Percentiles rank a stretch among this genome's conserved stretches.
Conservation (phyloP, 2,113 vertebrate species). For the Pontoporia blainvillei region DNA sequence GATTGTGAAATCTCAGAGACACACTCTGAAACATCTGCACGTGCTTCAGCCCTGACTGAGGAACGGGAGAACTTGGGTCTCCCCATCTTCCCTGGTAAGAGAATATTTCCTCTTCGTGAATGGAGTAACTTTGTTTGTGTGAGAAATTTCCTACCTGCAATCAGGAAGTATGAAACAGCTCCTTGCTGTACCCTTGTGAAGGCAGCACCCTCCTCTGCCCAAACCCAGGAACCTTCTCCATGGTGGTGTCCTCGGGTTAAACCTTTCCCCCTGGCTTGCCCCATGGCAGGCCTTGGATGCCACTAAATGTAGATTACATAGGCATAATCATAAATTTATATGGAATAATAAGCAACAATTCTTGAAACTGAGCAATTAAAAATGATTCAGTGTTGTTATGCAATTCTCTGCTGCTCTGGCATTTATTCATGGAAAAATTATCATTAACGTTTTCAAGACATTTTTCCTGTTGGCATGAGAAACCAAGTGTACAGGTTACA, state of each 20-base stretch:
- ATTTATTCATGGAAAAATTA: background rate
- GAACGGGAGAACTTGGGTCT: background rate
- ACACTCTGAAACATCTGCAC: background rate
- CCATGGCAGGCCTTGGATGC: background rate
- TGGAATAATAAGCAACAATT: background rate
- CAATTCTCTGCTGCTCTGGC: background rate
- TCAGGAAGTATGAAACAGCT: background rate
- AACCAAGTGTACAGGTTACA: background rate
- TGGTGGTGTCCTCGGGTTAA: background rate
- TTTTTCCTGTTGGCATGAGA: background rate
- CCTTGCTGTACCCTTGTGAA: background rate
- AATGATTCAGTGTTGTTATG: background rate
- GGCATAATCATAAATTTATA: background rate
- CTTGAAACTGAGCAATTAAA: slow-evolving; percentile 13
- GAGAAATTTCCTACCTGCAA: background rate
- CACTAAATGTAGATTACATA: background rate
- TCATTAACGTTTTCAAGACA: background rate
- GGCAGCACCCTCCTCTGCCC: background rate
- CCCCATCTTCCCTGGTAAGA: background rate
- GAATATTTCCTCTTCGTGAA: background rate
- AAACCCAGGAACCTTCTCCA: background rate
- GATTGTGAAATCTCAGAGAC: background rate
- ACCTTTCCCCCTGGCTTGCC: background rate
- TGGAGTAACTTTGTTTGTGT: background rate
- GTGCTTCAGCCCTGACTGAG: background rate